A percentile compares a stretch with the other conserved stretches of the same genome.
Evolutionary conservation across 2,113 vertebrate species (phyloP).

Genomic region (Callithrix jacchus): DNA sequence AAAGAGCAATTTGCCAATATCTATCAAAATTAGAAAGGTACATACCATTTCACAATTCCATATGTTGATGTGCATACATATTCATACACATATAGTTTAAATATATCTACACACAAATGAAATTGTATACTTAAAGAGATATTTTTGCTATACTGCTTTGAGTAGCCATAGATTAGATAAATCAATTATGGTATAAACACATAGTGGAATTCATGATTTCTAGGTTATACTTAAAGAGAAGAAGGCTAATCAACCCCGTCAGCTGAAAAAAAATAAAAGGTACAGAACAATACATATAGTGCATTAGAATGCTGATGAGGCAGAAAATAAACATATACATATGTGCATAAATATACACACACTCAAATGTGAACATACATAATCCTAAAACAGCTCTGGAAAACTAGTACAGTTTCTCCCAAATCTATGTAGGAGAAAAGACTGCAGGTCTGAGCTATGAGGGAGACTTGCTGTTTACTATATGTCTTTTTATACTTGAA

Average conservation of each 20-base stretch:
- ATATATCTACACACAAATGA: neutral
- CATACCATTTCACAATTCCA: neutral
- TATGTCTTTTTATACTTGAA: neutral
- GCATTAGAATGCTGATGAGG: neutral
- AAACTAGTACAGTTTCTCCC: neutral
- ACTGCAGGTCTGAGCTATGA: neutral
- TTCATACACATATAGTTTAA: neutral
- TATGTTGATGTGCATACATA: neutral
- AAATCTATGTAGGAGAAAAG: neutral
- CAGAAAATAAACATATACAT: neutral
- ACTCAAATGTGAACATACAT: neutral
- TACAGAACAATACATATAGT: neutral
- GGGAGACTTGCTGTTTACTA: neutral
- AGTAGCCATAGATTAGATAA: neutral
- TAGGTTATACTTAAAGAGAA: neutral
- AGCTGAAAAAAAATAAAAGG: neutral
- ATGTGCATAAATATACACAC: neutral
- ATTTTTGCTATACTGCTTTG: neutral
- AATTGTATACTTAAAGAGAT: neutral
- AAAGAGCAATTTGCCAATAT: neutral
- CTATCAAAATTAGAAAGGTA: slow-evolving; percentile 1
- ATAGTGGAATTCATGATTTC: neutral
- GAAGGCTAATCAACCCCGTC: neutral
- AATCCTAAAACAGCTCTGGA: slow-evolving; percentile 1
- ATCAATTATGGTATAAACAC: neutral